Base-by-base conservation (phyloP, 2,113 vertebrate species). In the Zapus hudsonius region DNA sequence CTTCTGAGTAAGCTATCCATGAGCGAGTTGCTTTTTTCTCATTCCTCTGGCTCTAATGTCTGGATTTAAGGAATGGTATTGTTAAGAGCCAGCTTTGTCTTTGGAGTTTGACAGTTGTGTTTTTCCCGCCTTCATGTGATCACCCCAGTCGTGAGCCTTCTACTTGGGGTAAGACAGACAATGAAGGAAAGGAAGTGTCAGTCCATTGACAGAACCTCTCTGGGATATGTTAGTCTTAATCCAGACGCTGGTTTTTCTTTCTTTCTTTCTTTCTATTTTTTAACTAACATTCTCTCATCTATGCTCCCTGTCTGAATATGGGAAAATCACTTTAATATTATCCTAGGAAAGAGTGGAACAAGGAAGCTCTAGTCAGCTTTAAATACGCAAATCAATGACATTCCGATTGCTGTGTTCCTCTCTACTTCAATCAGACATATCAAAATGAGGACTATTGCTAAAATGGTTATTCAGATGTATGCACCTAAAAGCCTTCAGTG, bases 1-100 rank as follows among this genome's bases (percentile, higher is more conserved):
- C 99, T 99, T 99, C 98, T 98, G 98, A 98, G 99, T 99, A 99
- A 99, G 99, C 99, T 99, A 98, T 98, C 99, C 98, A 98, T 99
- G 99, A 99, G 98, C 98, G 98, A 98, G 98, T 96, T 97, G 96
- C 98, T 98, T 98, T 97, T 97, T 98, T 98, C 98, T 98, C 98
- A 97, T 98, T 98, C 97, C 98, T 98, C 98, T 42, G 93, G 97
- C 98, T 98, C 98, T 98, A 98, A 99, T 98, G 98, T 98, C 98
- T 98, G 98, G 98, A 98, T 99, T 99, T 98, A 98, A 98, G 98
- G 98, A 98, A 98, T 96, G 98, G 98, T 98, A 98, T 97, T 98
- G 98, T 98, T 98, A 98, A 95, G 98, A 99, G 99, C 98, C 97
- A 98, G 98, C 98, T 99, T 99, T 99, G 98, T 99, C 98, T 98